A percentile compares a stretch with the other conserved stretches of the same genome.
Conservation (phyloP, 2,113 vertebrate genomes). For the Tachysurus fulvidraco region DNA sequence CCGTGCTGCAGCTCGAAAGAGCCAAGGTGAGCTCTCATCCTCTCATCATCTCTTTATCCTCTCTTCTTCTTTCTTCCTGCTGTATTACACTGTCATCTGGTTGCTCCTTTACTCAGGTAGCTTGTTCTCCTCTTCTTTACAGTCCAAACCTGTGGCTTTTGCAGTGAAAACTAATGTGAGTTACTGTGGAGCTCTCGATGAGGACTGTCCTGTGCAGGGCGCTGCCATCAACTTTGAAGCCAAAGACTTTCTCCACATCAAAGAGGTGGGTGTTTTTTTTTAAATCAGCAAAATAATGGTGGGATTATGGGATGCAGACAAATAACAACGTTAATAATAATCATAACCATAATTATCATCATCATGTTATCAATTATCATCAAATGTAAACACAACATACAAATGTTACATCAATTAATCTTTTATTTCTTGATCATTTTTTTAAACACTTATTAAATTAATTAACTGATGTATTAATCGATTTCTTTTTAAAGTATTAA, state of each 20-base stretch:
- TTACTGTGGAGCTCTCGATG: conserved; percentile 86
- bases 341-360: not conserved
- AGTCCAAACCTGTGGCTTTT: conserved; percentile 95
- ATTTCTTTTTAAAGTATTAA: too few species aligned
- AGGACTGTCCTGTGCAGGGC: conserved; percentile 91
- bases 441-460: too few species aligned
- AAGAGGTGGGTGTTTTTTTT: conserved; percentile 78
- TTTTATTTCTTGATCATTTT: not conserved
- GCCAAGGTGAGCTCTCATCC: conserved; percentile 78
- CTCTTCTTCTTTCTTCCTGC: not conserved
- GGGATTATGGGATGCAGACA: not conserved
- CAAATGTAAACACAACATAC: not conserved
- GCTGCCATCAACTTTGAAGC: conserved; percentile 94
- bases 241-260: conserved; percentile 97
- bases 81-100: not conserved
- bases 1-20: conserved; percentile 93
- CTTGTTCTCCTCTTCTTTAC: conserved; percentile 35
- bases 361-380: not conserved
- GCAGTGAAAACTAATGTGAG: conserved; percentile 93
- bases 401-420: not conserved
- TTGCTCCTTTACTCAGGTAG: not conserved
- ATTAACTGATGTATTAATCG: too few species aligned
- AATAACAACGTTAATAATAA: not conserved
- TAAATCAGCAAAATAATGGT: not conserved
- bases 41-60: not conserved